Base-by-base conservation (phyloP, 2,113 vertebrate genomes). In the Vombatus ursinus region DNA sequence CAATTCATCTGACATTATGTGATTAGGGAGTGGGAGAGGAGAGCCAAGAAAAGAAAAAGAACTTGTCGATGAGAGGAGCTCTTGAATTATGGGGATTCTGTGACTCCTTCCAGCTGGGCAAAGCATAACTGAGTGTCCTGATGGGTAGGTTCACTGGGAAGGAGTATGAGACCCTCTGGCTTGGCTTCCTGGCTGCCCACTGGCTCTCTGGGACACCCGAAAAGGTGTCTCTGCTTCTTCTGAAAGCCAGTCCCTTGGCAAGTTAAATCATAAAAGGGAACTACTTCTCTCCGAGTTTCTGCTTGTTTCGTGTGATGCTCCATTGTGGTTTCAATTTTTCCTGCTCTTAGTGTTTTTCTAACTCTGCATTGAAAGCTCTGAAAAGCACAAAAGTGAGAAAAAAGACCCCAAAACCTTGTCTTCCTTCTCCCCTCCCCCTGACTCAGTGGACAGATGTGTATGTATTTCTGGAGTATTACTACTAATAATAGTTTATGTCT, bases 1-100 rank as follows among this genome's bases (percentile, higher is more conserved):
- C 94, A 95, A 93, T 95, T 94, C 95, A 96, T 90, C 96, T 96
- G 96, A 97, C 95, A 94, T 57, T 14, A 25, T 91, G 96, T 91
- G 92, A 47, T 53, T 84, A 94, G 91, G 48, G 57, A 25, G 77
- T 44, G 53, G 90, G 50, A 90, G 8, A 28, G 92, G 68, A 68
- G 6, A 53, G 0, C 90, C 22, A 37, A 90, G 52, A 90, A 90
- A 48, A 92, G 84, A 53, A 89, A 95, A 50, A 61, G 49, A 90
- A 93, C 92, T 22, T 61, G 92, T 90, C 25, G 3, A 11, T 0
- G 25, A 68, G 52, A 84, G 3, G 24, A 91, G 8, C 48, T 24
- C 2, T 22, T 53, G 11, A 0, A 3, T 5, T 16, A 12, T 9
- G 3, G 9, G 28, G 47, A 44, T n/a, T 23, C 68, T 51, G 14